Conservation (phyloP, 2,888 invertebrate genomes). For the Pyrrhosoma nymphula region DNA sequence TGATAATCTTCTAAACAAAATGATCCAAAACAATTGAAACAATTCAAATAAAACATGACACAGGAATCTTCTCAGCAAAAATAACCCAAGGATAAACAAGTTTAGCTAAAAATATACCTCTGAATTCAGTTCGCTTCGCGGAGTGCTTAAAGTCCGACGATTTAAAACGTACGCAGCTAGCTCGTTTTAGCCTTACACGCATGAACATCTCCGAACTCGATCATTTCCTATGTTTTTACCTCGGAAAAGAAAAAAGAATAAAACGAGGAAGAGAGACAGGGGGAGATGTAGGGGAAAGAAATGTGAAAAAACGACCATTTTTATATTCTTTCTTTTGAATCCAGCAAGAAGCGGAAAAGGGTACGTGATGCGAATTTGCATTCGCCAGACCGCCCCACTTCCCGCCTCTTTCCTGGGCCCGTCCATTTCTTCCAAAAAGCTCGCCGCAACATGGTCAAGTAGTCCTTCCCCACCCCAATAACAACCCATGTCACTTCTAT, state of each 20-base stretch:
- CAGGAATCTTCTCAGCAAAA: no score
- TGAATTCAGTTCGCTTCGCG: no score
- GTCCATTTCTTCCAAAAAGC: constrained; percentile 51
- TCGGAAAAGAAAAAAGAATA: neutral
- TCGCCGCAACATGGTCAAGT: constrained; percentile 50
- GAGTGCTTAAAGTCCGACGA: no score
- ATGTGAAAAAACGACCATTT: neutral
- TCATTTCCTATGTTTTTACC: neutral
- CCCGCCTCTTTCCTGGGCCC: neutral
- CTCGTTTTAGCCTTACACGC: neutral
- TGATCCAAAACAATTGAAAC: no score
- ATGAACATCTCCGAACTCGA: neutral
- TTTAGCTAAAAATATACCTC: no score
- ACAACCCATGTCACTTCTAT: constrained; percentile 11
- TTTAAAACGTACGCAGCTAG: neutral
- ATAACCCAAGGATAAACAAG: no score
- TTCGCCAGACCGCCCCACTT: neutral
- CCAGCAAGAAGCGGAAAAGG: constrained; percentile 16
- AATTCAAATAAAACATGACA: no score
- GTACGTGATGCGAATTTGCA: constrained; percentile 60
- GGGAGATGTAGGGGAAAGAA: neutral
- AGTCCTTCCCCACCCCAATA: neutral
- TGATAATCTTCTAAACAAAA: no score
- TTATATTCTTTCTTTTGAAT: neutral
- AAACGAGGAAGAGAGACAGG: neutral